Conservation (phyloP, 1,140 invertebrate genomes). For the Lysiphlebus fabarum region DNA sequence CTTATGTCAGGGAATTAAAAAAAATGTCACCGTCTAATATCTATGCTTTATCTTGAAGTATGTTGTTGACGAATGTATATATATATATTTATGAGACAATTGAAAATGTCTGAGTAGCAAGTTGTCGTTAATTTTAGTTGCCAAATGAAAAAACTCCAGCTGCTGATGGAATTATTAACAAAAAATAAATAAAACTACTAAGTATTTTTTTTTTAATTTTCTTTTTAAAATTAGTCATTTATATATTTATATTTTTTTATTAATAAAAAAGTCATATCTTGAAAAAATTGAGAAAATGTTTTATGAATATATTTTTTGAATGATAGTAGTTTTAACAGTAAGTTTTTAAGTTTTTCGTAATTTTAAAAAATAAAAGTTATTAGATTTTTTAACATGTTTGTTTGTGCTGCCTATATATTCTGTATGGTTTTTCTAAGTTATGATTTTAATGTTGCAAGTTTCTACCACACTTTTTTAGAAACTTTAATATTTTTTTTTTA, state of each 20-base stretch:
- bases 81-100: too few species aligned
- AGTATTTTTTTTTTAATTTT: too few species aligned
- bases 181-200: background rate
- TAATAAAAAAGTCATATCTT: too few species aligned
- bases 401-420: background rate
- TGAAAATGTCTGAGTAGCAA: too few species aligned
- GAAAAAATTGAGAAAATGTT: slow-evolving; percentile 2
- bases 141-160: too few species aligned
- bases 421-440: slow-evolving; percentile 28
- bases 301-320: slow-evolving; percentile 15
- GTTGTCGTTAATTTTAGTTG: too few species aligned
- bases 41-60: too few species aligned
- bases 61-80: too few species aligned
- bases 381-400: slow-evolving; percentile 15
- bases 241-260: too few species aligned
- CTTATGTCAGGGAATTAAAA: too few species aligned
- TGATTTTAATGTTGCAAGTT: slow-evolving; percentile 15
- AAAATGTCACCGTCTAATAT: too few species aligned
- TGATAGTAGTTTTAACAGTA: slow-evolving; percentile 35
- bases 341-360: slow-evolving; percentile 46
- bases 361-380: slow-evolving; percentile 46
- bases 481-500: slow-evolving; percentile 27
- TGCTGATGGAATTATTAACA: background rate
- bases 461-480: background rate
- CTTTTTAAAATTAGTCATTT: too few species aligned